A percentile compares a stretch with the other conserved stretches of the same genome.
These are phyloP conservation scores for Lamproptera curius DNA, from an alignment of 2,888 invertebrate genomes.

Conservation along the genomic window DNA sequence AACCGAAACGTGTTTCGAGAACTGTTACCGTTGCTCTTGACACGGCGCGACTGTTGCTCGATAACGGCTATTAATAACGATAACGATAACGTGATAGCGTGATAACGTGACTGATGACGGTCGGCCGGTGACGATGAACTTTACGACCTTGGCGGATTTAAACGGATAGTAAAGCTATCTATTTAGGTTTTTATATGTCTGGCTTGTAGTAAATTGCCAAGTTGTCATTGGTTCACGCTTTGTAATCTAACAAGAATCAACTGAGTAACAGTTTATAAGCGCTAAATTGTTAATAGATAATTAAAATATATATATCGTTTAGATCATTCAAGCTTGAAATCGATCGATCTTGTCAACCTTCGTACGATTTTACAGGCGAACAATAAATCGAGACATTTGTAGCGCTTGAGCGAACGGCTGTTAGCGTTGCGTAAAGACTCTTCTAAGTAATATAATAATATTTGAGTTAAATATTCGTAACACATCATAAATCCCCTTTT, in stretches of 20 bases:
- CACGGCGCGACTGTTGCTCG: slow-evolving; percentile 25
- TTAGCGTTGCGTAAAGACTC: slow-evolving; percentile 16
- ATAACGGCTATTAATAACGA: slow-evolving; percentile 22
- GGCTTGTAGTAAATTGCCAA: too few species aligned
- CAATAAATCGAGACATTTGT: not conserved
- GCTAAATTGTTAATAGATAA: slow-evolving; percentile 38
- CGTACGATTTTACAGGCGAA: too few species aligned
- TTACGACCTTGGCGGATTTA: slow-evolving; percentile 53
- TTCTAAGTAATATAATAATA: slow-evolving; percentile 15
- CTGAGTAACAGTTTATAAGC: too few species aligned
- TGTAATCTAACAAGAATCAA: too few species aligned
- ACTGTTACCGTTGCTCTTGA: slow-evolving; percentile 23
- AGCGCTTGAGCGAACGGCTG: slow-evolving; percentile 29
- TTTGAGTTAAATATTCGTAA: too few species aligned
- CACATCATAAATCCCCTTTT: too few species aligned
- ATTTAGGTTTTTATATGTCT: too few species aligned
- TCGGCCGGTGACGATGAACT: slow-evolving; percentile 31
- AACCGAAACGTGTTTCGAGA: slow-evolving; percentile 28
- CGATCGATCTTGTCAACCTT: not conserved
- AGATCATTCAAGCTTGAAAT: not conserved
- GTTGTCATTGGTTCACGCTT: too few species aligned
- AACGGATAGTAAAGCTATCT: too few species aligned
- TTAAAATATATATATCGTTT: not conserved
- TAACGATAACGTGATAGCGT: slow-evolving; percentile 7
- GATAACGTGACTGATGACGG: slow-evolving; percentile 28